Percentiles rank a stretch among this genome's conserved stretches.
These are phyloP conservation scores for Mus pahari DNA, from an alignment of 2,113 vertebrate species.

Conservation along the genomic window DNA sequence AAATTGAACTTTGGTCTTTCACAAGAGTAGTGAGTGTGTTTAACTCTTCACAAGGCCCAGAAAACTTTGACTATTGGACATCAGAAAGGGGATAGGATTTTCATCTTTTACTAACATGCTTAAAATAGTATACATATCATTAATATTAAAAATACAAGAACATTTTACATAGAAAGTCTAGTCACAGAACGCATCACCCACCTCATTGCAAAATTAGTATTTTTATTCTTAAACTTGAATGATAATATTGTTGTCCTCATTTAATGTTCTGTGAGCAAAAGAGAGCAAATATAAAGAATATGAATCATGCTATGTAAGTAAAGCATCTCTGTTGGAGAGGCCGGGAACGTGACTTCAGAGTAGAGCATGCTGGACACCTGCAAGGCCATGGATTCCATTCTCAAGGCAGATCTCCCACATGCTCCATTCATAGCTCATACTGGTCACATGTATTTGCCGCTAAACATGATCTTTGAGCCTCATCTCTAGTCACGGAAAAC, in stretches of 20 bases:
- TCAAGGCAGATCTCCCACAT: not conserved
- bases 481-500: not conserved
- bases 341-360: fast-evolving
- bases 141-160: conserved; percentile 14
- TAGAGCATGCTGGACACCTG: fast-evolving
- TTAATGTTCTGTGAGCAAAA: not conserved
- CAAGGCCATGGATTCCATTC: not conserved
- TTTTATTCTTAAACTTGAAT: conserved; percentile 1
- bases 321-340: not conserved
- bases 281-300: not conserved
- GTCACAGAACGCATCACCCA: not conserved
- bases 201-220: not conserved
- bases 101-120: not conserved
- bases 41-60: not conserved
- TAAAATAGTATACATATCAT: not conserved
- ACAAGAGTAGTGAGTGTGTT: not conserved
- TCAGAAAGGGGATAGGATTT: not conserved
- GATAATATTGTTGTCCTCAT: not conserved
- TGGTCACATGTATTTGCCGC: not conserved
- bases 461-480: not conserved
- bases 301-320: not conserved
- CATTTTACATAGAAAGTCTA: not conserved
- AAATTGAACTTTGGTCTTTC: not conserved
- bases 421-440: not conserved
- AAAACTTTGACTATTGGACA: not conserved